Percentiles rank a stretch among this genome's conserved stretches.
Evolutionary conservation across 2,888 invertebrate genomes (phyloP).

Genomic region (Frankliniella intonsa): DNA sequence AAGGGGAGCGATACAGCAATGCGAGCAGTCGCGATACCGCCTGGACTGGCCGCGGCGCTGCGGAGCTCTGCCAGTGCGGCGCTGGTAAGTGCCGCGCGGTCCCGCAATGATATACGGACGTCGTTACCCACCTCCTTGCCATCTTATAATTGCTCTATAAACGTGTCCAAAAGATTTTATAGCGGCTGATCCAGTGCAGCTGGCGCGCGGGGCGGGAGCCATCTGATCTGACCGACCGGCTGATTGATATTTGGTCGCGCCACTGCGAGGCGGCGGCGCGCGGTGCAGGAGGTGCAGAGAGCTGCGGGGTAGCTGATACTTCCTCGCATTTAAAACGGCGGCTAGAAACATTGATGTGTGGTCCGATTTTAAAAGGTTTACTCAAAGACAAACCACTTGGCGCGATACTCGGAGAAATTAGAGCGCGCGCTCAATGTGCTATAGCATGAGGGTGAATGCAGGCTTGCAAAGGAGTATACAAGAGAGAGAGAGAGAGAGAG

Average conservation of each 20-base stretch:
- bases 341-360: too few species aligned
- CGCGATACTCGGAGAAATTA: too few species aligned
- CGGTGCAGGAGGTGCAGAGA: neutral
- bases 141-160: conserved; percentile 22
- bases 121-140: neutral
- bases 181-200: neutral
- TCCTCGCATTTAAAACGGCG: too few species aligned
- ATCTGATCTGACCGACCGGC: too few species aligned
- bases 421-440: too few species aligned
- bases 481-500: too few species aligned
- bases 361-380: too few species aligned
- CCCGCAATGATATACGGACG: conserved; percentile 18
- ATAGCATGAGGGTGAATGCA: too few species aligned
- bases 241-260: neutral
- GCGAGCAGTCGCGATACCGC: neutral
- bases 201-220: neutral
- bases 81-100: neutral
- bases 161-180: conserved; percentile 10
- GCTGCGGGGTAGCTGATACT: neutral
- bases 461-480: too few species aligned
- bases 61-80: neutral
- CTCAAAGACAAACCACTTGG: too few species aligned
- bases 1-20: neutral
- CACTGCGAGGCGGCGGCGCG: neutral
- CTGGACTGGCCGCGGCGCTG: neutral